Evolutionary conservation across 2,113 vertebrate genomes (phyloP).

Genomic region (Synchiropus splendidus): DNA sequence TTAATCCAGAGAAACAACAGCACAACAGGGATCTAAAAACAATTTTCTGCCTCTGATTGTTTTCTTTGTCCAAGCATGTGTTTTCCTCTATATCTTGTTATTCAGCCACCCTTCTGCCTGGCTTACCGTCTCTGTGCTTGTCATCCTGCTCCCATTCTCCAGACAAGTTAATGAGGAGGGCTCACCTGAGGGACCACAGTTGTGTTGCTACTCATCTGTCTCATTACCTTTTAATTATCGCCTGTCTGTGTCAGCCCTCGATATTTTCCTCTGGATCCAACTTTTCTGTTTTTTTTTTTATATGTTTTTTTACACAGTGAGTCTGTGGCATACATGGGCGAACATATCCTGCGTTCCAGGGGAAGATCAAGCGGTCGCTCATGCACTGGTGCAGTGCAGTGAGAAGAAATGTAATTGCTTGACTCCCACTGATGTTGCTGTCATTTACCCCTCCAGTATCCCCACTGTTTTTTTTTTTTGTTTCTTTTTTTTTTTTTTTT

Average conservation of each 20-base stretch:
- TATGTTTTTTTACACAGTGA: background rate
- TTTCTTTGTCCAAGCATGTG: background rate
- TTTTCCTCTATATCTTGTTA: slow-evolving; percentile 11
- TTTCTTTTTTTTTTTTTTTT: no score
- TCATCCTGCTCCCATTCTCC: slow-evolving; percentile 27
- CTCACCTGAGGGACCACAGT: slow-evolving; percentile 46
- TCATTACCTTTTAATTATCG: slow-evolving; percentile 61
- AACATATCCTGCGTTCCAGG: no score
- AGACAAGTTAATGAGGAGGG: slow-evolving; percentile 49
- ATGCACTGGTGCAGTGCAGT: background rate
- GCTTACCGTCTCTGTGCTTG: slow-evolving; percentile 23
- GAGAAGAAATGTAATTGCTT: background rate
- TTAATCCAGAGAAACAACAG: no score
- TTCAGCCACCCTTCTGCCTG: slow-evolving; percentile 10
- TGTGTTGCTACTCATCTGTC: slow-evolving; percentile 50
- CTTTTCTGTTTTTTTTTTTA: slow-evolving; percentile 8
- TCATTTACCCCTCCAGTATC: no score
- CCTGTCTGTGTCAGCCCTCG: slow-evolving; percentile 18
- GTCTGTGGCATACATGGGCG: background rate
- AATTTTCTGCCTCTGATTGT: no score
- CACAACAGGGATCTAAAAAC: no score
- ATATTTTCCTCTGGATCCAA: slow-evolving; percentile 14
- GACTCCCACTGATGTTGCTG: no score
- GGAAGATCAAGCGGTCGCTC: background rate
- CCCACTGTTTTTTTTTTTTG: no score